Evolutionary conservation across 1,140 invertebrate genomes (phyloP).

Genomic region (Eueides isabella): DNA sequence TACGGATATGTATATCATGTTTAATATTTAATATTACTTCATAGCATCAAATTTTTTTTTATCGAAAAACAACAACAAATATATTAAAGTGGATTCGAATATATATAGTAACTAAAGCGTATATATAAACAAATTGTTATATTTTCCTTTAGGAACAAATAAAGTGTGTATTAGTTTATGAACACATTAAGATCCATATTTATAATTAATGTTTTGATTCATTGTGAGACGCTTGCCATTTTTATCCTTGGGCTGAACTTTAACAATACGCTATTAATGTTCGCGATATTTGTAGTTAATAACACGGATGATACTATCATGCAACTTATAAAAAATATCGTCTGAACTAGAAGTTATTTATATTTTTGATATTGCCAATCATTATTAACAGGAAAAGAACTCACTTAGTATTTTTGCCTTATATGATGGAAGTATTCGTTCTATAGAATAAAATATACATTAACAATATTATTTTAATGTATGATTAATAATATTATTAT

Average conservation of each 20-base stretch:
- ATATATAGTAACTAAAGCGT: too few relatives aligned
- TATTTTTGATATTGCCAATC: background rate
- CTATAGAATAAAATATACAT: too few relatives aligned
- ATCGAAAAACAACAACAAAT: too few relatives aligned
- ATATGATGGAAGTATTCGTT: too few relatives aligned
- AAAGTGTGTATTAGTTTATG: background rate
- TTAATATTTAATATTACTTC: background rate
- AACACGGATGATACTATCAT: background rate
- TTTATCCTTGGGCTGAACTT: constrained; percentile 10
- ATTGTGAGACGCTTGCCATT: constrained; percentile 7
- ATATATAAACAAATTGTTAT: background rate
- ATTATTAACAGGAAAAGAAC: background rate
- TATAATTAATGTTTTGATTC: constrained; percentile 3
- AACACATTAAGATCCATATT: constrained; percentile 16
- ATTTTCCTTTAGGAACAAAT: constrained; percentile 3
- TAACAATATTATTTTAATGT: too few relatives aligned
- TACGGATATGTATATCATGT: too few relatives aligned
- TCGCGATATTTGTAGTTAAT: background rate
- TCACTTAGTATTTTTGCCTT: too few relatives aligned
- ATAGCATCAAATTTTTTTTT: background rate
- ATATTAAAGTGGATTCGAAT: too few relatives aligned
- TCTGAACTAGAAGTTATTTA: background rate
- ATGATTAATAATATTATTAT: too few relatives aligned
- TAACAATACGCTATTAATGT: constrained; percentile 25
- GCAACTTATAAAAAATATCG: background rate